Conservation (phyloP, 2,888 invertebrate species). For the Oeneis ivallda region DNA sequence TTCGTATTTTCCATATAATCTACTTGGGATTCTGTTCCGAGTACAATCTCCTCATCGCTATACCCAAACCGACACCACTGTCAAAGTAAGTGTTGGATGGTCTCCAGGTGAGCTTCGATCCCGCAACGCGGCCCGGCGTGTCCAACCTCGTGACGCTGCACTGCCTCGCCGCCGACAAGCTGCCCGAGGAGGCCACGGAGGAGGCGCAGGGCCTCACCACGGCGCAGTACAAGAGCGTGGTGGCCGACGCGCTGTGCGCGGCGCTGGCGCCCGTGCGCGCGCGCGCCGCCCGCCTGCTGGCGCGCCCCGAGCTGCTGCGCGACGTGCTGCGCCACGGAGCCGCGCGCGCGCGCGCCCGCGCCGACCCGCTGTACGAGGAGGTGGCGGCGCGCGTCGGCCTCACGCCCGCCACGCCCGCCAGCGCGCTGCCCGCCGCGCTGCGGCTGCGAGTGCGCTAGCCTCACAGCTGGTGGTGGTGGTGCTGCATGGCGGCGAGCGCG, state of each 20-base stretch:
- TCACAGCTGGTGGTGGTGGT: slow-evolving; percentile 43
- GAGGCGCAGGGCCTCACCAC: slow-evolving; percentile 86
- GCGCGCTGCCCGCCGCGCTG: slow-evolving; percentile 16
- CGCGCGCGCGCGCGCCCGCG: slow-evolving; percentile 83
- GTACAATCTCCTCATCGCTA: not conserved
- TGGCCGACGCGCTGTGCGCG: slow-evolving; percentile 59
- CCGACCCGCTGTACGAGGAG: slow-evolving; percentile 81
- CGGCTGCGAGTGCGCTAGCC: not conserved
- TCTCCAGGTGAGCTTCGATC: slow-evolving; percentile 88
- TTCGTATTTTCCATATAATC: too few species aligned
- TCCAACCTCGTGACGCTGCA: slow-evolving; percentile 94
- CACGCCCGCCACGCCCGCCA: slow-evolving; percentile 30
- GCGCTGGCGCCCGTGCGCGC: slow-evolving; percentile 86
- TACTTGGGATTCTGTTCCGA: too few species aligned
- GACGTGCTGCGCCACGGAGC: slow-evolving; percentile 84
- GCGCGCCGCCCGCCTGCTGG: slow-evolving; percentile 80
- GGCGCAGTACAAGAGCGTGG: slow-evolving; percentile 81
- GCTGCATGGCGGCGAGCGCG: slow-evolving; percentile 41
- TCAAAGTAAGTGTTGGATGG: too few species aligned
- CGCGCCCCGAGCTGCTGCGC: slow-evolving; percentile 79
- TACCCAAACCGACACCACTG: not conserved
- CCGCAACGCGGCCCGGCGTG: slow-evolving; percentile 83
- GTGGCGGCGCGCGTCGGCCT: slow-evolving; percentile 76
- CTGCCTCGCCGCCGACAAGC: slow-evolving; percentile 85
- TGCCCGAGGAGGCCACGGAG: slow-evolving; percentile 85